phyloP scores from a whole-genome alignment of 2,797 vertebrate species.

The Gobionotothen gibberifrons region DNA sequence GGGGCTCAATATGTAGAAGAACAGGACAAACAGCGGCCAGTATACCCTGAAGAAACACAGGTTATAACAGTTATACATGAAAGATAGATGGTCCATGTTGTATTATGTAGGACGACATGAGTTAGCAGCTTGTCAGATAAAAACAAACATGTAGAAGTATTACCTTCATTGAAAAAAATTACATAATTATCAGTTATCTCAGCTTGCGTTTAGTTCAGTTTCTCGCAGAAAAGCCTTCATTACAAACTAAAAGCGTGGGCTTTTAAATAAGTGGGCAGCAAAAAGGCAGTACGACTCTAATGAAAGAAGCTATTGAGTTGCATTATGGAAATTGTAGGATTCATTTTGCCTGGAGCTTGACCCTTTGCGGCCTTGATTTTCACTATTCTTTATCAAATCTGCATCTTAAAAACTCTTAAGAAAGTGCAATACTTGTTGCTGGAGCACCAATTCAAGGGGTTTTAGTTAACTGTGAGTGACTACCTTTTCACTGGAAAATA shows the following conservation, averaged over 20 bases:
- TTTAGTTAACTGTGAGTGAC: not conserved
- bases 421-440: not conserved
- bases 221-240: not conserved
- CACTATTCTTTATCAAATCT: not conserved
- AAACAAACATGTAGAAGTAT: not conserved
- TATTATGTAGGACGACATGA: not conserved
- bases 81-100: not conserved
- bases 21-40: slow-evolving; percentile 95
- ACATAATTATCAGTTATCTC: not conserved
- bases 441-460: not conserved
- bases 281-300: not conserved
- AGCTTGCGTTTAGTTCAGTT: not conserved
- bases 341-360: slow-evolving; percentile 6
- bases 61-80: not conserved
- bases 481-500: not conserved
- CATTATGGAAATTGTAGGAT: slow-evolving; percentile 15
- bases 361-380: not conserved
- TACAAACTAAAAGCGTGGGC: not conserved
- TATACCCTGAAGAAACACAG: slow-evolving; percentile 83
- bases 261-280: not conserved
- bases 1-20: slow-evolving; percentile 93
- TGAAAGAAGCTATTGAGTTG: slow-evolving; percentile 15
- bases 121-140: not conserved
- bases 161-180: too few species aligned
- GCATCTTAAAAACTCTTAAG: not conserved